Percentiles rank a stretch among this genome's conserved stretches.
phyloP scores from a whole-genome alignment of 2,888 invertebrate species.

The Catotricha subobsoleta region DNA sequence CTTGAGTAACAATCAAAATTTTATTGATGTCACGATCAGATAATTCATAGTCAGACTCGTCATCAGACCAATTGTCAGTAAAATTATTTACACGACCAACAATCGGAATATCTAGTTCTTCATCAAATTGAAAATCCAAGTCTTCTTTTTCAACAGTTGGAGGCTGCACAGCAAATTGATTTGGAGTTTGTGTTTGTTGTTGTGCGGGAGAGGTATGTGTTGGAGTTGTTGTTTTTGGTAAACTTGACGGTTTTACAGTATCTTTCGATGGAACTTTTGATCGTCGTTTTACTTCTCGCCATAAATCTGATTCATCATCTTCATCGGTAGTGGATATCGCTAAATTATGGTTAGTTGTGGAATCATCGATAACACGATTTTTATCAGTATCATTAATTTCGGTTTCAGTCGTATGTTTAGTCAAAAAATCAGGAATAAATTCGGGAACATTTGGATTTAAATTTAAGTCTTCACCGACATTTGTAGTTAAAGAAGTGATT shows the following conservation, averaged over 20 bases:
- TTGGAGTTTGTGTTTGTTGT: slow-evolving; percentile 8
- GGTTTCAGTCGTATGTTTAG: not conserved
- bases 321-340: not conserved
- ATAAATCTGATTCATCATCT: slow-evolving; percentile 19
- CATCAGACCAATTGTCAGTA: slow-evolving; percentile 57
- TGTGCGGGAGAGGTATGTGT: slow-evolving; percentile 25
- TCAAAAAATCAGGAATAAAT: slow-evolving; percentile 44
- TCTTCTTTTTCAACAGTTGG: slow-evolving; percentile 46
- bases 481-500: not conserved
- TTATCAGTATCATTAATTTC: slow-evolving; percentile 3
- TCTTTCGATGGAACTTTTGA: slow-evolving; percentile 36
- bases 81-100: slow-evolving; percentile 66
- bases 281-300: slow-evolving; percentile 41
- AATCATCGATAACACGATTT: slow-evolving; percentile 2
- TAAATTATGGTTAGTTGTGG: not conserved
- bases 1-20: slow-evolving; percentile 85
- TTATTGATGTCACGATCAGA: slow-evolving; percentile 86
- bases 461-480: slow-evolving; percentile 33
- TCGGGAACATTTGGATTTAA: slow-evolving; percentile 76
- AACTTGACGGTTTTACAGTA: slow-evolving; percentile 21
- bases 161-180: not conserved
- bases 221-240: slow-evolving; percentile 5
- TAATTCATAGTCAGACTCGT: slow-evolving; percentile 72
- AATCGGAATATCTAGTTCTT: slow-evolving; percentile 68
- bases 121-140: slow-evolving; percentile 92